Evolutionary conservation across 2,888 invertebrate genomes (phyloP).

Genomic region (Oxytorus armatus): DNA sequence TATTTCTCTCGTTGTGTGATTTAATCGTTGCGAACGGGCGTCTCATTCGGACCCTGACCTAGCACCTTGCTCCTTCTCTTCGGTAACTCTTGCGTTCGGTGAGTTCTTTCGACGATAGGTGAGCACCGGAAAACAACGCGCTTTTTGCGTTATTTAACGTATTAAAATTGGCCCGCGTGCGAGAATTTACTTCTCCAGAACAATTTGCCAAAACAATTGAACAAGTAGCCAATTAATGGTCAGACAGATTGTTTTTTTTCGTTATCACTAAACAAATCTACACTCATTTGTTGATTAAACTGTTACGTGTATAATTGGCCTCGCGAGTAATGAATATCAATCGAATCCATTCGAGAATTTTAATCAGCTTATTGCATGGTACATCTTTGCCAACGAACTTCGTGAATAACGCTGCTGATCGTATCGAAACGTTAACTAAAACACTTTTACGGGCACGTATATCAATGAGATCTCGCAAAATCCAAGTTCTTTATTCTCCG

Average conservation of each 20-base stretch:
- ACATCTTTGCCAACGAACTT: background rate
- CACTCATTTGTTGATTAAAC: too few species aligned
- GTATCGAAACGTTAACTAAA: background rate
- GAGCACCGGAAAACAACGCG: background rate
- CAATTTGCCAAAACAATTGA: slow-evolving; percentile 29
- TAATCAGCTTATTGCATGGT: background rate
- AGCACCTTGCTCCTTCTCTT: slow-evolving; percentile 63
- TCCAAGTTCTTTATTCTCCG: background rate
- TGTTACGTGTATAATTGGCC: too few species aligned
- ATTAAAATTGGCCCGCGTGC: too few species aligned
- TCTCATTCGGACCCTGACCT: slow-evolving; percentile 67
- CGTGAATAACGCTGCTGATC: background rate
- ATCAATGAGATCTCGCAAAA: background rate
- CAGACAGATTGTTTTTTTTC: background rate
- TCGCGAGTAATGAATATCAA: too few species aligned
- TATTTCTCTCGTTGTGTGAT: slow-evolving; percentile 60
- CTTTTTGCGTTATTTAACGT: slow-evolving; percentile 41
- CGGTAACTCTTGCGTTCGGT: slow-evolving; percentile 31
- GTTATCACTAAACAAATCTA: background rate
- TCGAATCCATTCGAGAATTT: too few species aligned
- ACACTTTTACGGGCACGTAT: background rate
- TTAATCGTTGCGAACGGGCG: slow-evolving; percentile 60
- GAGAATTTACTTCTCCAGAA: slow-evolving; percentile 56
- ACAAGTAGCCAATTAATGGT: slow-evolving; percentile 1
- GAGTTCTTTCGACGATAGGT: background rate